Base-by-base conservation (phyloP, 2,888 invertebrate genomes). In the Atrina japonica region DNA sequence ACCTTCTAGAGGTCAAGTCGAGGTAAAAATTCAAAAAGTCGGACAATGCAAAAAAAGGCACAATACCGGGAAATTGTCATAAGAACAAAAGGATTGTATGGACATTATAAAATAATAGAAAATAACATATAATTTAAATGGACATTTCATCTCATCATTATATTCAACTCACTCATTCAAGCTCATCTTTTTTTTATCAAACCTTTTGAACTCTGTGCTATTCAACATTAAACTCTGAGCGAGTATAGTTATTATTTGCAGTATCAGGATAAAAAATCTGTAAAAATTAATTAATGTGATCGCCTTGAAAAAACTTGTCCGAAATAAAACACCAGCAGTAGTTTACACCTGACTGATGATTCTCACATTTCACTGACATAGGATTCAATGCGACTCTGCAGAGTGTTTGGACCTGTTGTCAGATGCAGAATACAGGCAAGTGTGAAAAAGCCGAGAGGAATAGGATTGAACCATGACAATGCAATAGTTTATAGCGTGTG, bases 81-180 rank as follows among this genome's bases (percentile, higher is more conserved):
- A 49, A 61, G 47, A 29, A 35, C 35, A 49, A 52, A 49, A 21
- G 29, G 25, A 47, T 30, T 49, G 29, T 49, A 29, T 49, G 18
- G 61, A 49, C 18, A 29, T 59, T 59, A 59, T 59, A 41, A 59
- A 61, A 61, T 18, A 49, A 18, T 23, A 49, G 49, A 29, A 61
- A 49, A 61, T 49, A 29, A 18, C 61, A 14, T 49, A 29, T 49
- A 61, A 61, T 49, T 61, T 47, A 49, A 49, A 43, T n/a, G 23
- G 59, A 25, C 52, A 52, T 52, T 16, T 18, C 6, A 5, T 52
- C 25, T 52, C 23, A 18, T 18, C 47, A 18, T 16, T 5, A 47
- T 16, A 5, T 21, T 47, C 5, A 47, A 5, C 47, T 47, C 16
- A 6, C 47, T 21, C 18, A 9, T n/a, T 47, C 16, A 47, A 47